phyloP scores from a whole-genome alignment of 2,888 invertebrate genomes.

The Sphecodes monilicornis region DNA sequence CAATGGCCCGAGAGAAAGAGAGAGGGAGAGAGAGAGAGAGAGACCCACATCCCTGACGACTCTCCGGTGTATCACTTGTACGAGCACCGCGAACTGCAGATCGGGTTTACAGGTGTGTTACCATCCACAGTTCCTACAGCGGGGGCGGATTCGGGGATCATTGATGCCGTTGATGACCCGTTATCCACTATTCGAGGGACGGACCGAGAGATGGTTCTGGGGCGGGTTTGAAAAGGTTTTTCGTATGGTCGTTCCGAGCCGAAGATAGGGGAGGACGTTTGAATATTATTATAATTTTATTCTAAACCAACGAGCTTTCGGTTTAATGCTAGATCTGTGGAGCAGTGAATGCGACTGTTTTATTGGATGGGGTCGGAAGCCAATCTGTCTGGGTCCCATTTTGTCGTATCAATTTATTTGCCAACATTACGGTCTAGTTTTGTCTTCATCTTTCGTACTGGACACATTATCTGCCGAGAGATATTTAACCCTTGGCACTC shows the following conservation, averaged over 20 bases:
- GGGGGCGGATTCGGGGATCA: neutral
- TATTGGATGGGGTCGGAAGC: no score
- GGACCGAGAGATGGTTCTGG: neutral
- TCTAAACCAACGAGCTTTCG: neutral
- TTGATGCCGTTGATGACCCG: neutral
- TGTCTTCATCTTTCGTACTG: no score
- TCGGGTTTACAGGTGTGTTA: slow-evolving; percentile 25
- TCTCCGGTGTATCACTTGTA: slow-evolving; percentile 76
- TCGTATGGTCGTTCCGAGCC: neutral
- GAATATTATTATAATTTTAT: neutral
- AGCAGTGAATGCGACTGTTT: no score
- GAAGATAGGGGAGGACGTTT: neutral
- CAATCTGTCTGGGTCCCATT: no score
- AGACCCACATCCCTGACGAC: slow-evolving; percentile 55
- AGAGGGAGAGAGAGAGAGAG: neutral
- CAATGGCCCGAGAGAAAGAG: slow-evolving; percentile 70
- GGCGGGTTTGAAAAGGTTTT: neutral
- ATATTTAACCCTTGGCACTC: no score
- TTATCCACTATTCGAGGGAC: neutral
- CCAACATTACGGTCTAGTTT: no score
- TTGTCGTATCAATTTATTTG: no score
- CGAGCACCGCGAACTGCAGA: neutral
- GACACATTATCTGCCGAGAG: no score
- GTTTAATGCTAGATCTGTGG: neutral
- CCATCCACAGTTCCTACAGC: neutral